These are phyloP conservation scores for Gasterosteus nipponicus DNA, from an alignment of 2,113 vertebrate genomes.

Conservation along the genomic window DNA sequence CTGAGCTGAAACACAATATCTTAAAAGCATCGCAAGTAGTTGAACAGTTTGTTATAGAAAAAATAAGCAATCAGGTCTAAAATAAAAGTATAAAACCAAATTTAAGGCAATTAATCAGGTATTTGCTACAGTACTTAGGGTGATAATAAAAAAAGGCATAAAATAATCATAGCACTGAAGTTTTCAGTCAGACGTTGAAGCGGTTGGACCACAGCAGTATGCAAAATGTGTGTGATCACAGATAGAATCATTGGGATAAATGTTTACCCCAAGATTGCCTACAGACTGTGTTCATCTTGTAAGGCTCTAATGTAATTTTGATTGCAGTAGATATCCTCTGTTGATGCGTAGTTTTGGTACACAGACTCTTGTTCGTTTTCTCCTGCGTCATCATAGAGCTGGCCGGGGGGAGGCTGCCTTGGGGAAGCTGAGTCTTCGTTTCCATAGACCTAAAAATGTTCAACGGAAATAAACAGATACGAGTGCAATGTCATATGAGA, in stretches of 20 bases:
- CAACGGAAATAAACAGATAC: background rate
- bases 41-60: background rate
- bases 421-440: rapidly evolving
- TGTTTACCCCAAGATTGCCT: background rate
- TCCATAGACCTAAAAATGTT: constrained; percentile 32
- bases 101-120: background rate
- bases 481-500: too few species aligned
- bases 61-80: background rate
- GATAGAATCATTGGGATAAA: background rate
- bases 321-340: constrained; percentile 23
- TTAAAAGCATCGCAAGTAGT: background rate
- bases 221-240: background rate
- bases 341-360: background rate
- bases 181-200: background rate
- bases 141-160: background rate
- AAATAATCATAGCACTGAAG: background rate
- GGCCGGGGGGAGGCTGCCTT: background rate
- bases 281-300: background rate
- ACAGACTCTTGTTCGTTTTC: background rate
- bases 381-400: background rate
- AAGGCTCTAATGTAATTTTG: background rate
- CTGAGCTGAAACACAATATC: background rate
- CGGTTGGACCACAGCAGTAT: background rate
- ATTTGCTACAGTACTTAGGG: background rate
- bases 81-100: background rate